Percentiles rank a stretch among this genome's conserved stretches.
Conservation (phyloP, 2,797 vertebrate species). For the Lagodon rhomboides region DNA sequence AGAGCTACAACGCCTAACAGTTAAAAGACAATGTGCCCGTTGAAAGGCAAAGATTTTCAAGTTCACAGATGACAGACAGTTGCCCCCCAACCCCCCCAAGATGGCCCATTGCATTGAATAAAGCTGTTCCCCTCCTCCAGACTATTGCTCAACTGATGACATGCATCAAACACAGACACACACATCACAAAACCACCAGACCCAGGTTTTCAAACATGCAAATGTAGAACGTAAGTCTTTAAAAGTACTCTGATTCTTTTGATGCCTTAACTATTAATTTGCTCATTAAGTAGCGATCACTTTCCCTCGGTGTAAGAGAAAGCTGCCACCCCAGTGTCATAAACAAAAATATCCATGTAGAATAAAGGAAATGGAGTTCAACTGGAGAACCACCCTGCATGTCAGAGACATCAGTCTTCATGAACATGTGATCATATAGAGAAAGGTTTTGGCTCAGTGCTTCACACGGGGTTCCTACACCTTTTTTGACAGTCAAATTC, state of each 20-base stretch:
- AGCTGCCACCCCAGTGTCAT: slow-evolving; percentile 18
- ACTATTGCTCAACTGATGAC: slow-evolving; percentile 67
- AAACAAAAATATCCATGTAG: background rate
- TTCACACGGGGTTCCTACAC: too few relatives aligned
- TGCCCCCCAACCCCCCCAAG: slow-evolving; percentile 18
- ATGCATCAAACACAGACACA: slow-evolving; percentile 65
- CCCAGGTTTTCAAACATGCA: slow-evolving; percentile 63
- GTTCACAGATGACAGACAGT: slow-evolving; percentile 71
- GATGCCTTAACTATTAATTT: slow-evolving; percentile 8
- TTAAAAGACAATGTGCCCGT: slow-evolving; percentile 84
- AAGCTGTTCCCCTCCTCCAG: slow-evolving; percentile 45
- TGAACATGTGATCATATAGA: background rate
- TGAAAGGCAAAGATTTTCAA: slow-evolving; percentile 80
- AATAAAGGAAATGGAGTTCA: slow-evolving; percentile 3
- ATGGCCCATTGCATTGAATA: slow-evolving; percentile 19
- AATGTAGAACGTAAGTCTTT: slow-evolving; percentile 1
- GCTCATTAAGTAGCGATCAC: background rate
- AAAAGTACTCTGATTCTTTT: background rate
- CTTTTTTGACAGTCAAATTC: too few relatives aligned
- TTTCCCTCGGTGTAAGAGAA: slow-evolving; percentile 8
- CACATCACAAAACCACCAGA: slow-evolving; percentile 64
- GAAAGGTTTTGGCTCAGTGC: background rate
- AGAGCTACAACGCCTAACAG: slow-evolving; percentile 84
- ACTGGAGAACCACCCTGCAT: slow-evolving; percentile 14
- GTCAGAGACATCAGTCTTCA: slow-evolving; percentile 17